phyloP scores from a whole-genome alignment of 2,113 vertebrate genomes.

The Pristiophorus japonicus region DNA sequence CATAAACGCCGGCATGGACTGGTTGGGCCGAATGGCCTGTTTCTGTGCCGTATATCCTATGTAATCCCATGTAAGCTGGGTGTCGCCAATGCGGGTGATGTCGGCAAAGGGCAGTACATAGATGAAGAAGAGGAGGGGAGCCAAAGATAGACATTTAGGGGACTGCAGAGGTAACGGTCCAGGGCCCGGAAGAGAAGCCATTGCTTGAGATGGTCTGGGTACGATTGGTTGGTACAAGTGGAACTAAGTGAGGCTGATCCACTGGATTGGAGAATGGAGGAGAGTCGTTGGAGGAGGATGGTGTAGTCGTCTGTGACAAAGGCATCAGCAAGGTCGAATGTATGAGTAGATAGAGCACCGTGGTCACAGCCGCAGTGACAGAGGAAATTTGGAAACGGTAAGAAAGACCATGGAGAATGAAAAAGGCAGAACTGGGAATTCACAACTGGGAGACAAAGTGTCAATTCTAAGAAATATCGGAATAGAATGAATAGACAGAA shows the following conservation, averaged over 20 bases:
- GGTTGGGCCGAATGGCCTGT: too few species aligned
- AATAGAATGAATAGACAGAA: background rate
- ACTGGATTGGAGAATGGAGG: background rate
- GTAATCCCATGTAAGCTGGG: too few species aligned
- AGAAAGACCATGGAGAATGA: background rate
- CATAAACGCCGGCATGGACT: too few species aligned
- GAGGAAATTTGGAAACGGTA: background rate
- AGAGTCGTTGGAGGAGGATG: too few species aligned
- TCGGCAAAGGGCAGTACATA: background rate
- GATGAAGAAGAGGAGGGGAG: background rate
- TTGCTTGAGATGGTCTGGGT: background rate
- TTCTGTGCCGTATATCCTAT: too few species aligned
- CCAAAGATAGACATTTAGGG: background rate
- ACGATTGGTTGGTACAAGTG: background rate
- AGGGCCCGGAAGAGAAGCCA: background rate
- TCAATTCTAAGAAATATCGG: background rate
- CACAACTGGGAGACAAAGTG: background rate
- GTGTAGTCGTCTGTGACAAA: too few species aligned
- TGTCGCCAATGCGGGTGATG: background rate
- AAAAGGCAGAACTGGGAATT: background rate
- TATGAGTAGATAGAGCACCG: background rate
- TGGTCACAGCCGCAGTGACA: background rate
- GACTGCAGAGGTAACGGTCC: background rate
- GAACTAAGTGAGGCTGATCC: background rate
- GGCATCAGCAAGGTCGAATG: too few species aligned